These are phyloP conservation scores for Tyrannus savana DNA, from an alignment of 2,113 vertebrate species.

Conservation along the genomic window DNA sequence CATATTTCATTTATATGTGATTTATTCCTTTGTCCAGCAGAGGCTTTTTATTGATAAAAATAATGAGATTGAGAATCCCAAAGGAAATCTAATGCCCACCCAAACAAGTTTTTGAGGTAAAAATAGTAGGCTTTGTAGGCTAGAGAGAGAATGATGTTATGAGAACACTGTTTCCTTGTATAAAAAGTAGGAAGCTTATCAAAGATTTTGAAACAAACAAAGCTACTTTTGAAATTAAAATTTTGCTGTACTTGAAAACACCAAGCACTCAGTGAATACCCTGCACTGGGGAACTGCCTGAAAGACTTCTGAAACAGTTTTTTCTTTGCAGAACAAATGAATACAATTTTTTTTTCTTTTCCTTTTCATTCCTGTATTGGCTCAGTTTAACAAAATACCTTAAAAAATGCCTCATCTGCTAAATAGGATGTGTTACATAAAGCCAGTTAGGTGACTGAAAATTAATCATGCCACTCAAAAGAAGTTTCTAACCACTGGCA, in stretches of 20 bases:
- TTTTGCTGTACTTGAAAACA: constrained; percentile 1
- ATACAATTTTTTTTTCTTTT: background rate
- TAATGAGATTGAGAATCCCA: constrained; percentile 69
- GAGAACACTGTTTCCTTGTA: background rate
- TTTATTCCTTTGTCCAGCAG: constrained; percentile 70
- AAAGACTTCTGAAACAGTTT: constrained; percentile 14
- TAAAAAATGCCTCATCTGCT: background rate
- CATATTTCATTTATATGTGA: constrained; percentile 75
- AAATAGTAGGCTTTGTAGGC: background rate
- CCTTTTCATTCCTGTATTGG: background rate
- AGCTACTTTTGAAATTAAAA: constrained; percentile 35
- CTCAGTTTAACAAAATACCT: constrained; percentile 36
- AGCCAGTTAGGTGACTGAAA: background rate
- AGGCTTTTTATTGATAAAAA: constrained; percentile 72
- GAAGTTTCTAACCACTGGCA: constrained; percentile 22
- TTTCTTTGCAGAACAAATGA: background rate
- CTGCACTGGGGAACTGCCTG: background rate
- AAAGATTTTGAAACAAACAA: constrained; percentile 25
- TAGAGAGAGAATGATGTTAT: background rate
- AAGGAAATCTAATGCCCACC: constrained; percentile 62
- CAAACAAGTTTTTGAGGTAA: constrained; percentile 35
- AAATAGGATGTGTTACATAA: background rate
- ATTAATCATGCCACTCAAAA: background rate
- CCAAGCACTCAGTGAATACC: background rate
- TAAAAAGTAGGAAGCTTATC: background rate